A percentile compares a stretch with the other conserved stretches of the same genome.
These are phyloP conservation scores for Furcula furcula DNA, from an alignment of 2,888 invertebrate species.

Conservation along the genomic window DNA sequence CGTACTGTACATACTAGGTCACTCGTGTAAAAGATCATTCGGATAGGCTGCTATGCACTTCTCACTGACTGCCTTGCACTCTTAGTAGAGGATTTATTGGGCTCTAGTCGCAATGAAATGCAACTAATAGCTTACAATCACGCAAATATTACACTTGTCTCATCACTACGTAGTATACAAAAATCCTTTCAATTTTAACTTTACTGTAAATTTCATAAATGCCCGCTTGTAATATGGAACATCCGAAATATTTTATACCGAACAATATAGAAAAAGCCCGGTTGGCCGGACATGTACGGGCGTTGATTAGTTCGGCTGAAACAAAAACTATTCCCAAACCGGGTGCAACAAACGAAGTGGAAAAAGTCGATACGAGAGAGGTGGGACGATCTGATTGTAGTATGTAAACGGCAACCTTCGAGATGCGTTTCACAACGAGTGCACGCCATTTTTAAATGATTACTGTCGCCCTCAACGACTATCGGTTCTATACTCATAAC, in stretches of 20 bases:
- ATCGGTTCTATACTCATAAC: conserved; percentile 47
- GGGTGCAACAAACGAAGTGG: conserved; percentile 72
- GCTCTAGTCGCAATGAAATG: too few species aligned
- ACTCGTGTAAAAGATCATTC: too few species aligned
- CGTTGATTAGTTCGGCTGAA: conserved; percentile 75
- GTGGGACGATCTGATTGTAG: conserved; percentile 64
- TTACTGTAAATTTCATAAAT: conserved; percentile 26
- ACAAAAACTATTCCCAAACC: conserved; percentile 78
- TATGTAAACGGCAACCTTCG: conserved; percentile 70
- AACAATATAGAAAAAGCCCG: conserved; percentile 48
- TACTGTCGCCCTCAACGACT: conserved; percentile 36
- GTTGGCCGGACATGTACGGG: conserved; percentile 57
- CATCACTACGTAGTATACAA: too few species aligned
- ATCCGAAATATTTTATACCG: conserved; percentile 42
- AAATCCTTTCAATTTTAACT: too few species aligned
- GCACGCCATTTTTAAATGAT: conserved; percentile 68
- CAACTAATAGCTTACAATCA: too few species aligned
- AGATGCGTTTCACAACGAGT: conserved; percentile 71
- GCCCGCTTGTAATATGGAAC: conserved; percentile 29
- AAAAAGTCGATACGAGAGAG: conserved; percentile 75
- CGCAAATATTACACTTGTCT: too few species aligned
- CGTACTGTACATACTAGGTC: too few species aligned
- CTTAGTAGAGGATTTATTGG: too few species aligned
- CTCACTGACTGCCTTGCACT: too few species aligned
- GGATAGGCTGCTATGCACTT: too few species aligned